Conservation (phyloP, 1,140 invertebrate species). For the Dreissena polymorpha region DNA sequence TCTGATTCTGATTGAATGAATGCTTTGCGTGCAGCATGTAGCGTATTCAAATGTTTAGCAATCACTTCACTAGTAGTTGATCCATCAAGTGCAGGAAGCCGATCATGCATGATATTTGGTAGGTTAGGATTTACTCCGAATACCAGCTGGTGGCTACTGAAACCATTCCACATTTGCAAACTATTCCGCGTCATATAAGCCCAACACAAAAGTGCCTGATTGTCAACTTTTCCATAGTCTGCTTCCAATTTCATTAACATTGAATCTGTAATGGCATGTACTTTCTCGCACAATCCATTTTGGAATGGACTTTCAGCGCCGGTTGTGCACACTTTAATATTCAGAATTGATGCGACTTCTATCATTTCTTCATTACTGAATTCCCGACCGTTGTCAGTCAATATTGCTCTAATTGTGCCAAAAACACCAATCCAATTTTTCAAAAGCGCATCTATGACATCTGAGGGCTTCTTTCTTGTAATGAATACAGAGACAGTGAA, state of each 20-base stretch:
- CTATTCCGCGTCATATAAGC: constrained; percentile 55
- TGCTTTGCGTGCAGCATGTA: no score
- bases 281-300: constrained; percentile 48
- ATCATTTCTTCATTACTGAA: constrained; percentile 56
- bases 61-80: constrained; percentile 48
- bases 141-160: constrained; percentile 37
- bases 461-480: no score
- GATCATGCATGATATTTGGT: constrained; percentile 46
- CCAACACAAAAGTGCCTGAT: constrained; percentile 34
- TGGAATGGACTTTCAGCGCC: constrained; percentile 43
- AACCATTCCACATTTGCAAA: constrained; percentile 58
- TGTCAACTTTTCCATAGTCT: no score
- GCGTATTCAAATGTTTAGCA: constrained; percentile 52
- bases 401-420: constrained; percentile 42
- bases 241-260: constrained; percentile 44
- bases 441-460: no score
- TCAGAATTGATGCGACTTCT: constrained; percentile 48
- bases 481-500: no score
- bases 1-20: constrained; percentile 54
- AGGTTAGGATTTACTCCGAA: no score
- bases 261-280: constrained; percentile 45
- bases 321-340: constrained; percentile 49
- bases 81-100: constrained; percentile 41
- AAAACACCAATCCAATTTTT: constrained; percentile 54
- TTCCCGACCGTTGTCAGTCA: constrained; percentile 56